Conservation (phyloP, 2,888 invertebrate species). For the Alloplasta piceator region DNA sequence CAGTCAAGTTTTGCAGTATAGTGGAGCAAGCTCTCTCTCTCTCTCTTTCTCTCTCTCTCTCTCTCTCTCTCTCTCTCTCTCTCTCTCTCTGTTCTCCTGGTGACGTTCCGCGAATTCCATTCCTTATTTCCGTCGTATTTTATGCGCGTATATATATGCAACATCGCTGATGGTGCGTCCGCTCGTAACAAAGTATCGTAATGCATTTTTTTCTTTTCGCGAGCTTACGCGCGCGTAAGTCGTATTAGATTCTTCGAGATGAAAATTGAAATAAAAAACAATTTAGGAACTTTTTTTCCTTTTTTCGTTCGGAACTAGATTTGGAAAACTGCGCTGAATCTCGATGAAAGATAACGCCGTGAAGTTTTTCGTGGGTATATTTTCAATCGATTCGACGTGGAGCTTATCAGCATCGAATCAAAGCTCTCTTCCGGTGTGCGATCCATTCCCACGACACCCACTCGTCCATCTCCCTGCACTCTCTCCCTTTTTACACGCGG, state of each 20-base stretch:
- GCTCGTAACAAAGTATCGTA: slow-evolving; percentile 27
- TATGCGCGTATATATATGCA: slow-evolving; percentile 9
- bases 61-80: slow-evolving; percentile 24
- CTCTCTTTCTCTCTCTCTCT: slow-evolving; percentile 9
- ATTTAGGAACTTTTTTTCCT: neutral
- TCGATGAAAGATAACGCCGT: too few species aligned
- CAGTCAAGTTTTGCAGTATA: slow-evolving; percentile 15
- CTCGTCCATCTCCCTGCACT: too few species aligned
- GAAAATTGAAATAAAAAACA: too few species aligned
- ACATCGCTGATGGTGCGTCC: slow-evolving; percentile 36
- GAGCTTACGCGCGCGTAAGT: too few species aligned
- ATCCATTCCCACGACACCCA: slow-evolving; percentile 58
- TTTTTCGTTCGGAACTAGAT: neutral
- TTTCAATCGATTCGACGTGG: too few species aligned
- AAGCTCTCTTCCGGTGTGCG: slow-evolving; percentile 56
- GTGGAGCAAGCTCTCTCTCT: slow-evolving; percentile 19
- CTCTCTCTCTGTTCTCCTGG: slow-evolving; percentile 15
- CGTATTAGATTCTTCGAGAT: too few species aligned
- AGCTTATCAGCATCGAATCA: slow-evolving; percentile 37
- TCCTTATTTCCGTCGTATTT: slow-evolving; percentile 59
- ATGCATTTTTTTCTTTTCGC: slow-evolving; percentile 3
- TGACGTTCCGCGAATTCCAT: slow-evolving; percentile 63
- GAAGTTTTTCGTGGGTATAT: neutral
- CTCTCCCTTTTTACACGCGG: slow-evolving; percentile 16
- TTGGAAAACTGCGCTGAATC: too few species aligned